These are phyloP conservation scores for Macroglossus sobrinus DNA, from an alignment of 2,113 vertebrate genomes.

Conservation along the genomic window DNA sequence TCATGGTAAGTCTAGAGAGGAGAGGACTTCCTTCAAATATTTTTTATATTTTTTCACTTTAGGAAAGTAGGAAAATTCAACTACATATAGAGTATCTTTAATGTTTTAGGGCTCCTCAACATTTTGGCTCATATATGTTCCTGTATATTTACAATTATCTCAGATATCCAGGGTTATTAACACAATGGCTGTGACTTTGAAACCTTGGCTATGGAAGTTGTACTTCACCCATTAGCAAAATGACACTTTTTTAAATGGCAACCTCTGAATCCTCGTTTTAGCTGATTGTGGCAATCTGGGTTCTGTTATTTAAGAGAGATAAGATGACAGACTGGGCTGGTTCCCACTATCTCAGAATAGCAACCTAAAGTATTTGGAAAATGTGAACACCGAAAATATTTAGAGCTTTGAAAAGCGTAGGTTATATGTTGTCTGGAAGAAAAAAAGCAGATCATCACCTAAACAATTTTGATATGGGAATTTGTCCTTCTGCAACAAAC, in stretches of 20 bases:
- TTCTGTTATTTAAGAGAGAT: slow-evolving; percentile 78
- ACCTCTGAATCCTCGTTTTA: slow-evolving; percentile 62
- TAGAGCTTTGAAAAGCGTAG: slow-evolving; percentile 74
- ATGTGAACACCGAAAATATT: slow-evolving; percentile 71
- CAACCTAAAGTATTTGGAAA: slow-evolving; percentile 74
- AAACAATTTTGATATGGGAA: slow-evolving; percentile 69
- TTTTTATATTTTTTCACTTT: not conserved
- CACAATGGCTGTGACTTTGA: slow-evolving; percentile 31
- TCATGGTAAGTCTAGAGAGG: not conserved
- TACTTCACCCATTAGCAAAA: slow-evolving; percentile 53
- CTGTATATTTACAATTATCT: not conserved
- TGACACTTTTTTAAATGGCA: slow-evolving; percentile 19
- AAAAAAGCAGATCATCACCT: slow-evolving; percentile 58
- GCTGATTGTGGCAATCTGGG: slow-evolving; percentile 64
- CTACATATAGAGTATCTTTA: not conserved
- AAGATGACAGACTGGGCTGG: slow-evolving; percentile 72
- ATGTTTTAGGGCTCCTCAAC: not conserved
- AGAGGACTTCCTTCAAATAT: not conserved
- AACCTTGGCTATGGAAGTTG: not conserved
- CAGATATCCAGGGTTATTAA: slow-evolving; percentile 34
- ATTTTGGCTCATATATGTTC: not conserved
- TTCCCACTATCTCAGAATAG: slow-evolving; percentile 74
- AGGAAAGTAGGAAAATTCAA: not conserved
- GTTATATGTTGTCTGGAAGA: slow-evolving; percentile 76
- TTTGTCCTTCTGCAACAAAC: slow-evolving; percentile 76